Evolutionary conservation across 2,113 vertebrate genomes (phyloP).

Genomic region (Pangasianodon hypophthalmus): DNA sequence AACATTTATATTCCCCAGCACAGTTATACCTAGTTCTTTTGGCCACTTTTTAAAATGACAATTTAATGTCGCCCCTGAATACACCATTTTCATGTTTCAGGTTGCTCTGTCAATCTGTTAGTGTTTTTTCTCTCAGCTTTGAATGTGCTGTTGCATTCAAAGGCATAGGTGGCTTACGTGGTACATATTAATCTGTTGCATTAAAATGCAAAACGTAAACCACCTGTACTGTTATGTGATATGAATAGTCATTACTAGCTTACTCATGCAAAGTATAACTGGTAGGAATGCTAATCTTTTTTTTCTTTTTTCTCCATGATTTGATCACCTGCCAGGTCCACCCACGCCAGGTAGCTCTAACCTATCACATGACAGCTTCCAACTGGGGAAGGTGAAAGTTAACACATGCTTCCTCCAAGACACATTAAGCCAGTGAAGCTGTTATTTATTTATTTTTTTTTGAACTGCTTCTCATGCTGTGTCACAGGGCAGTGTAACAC

Average conservation of each 20-base stretch:
- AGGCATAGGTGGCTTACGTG: background rate
- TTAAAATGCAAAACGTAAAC: background rate
- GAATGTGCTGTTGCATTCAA: background rate
- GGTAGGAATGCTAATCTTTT: background rate
- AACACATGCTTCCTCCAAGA: background rate
- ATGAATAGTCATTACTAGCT: background rate
- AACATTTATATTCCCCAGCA: background rate
- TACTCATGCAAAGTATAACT: background rate
- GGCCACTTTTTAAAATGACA: background rate
- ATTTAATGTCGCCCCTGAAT: background rate
- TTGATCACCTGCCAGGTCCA: background rate
- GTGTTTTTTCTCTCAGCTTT: background rate
- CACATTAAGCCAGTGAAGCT: background rate
- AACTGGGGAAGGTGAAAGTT: background rate
- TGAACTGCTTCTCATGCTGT: background rate
- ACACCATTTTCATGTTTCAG: background rate
- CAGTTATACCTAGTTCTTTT: background rate
- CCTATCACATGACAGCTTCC: background rate
- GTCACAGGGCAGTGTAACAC: background rate
- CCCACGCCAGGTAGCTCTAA: background rate
- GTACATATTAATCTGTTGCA: background rate
- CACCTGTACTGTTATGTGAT: background rate
- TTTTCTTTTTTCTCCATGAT: background rate
- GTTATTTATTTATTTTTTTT: background rate
- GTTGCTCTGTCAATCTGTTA: background rate